Evolutionary conservation across 2,797 vertebrate species (phyloP), one percentile per base, ranked within the genome.

Genomic region (Onychomys torridus): DNA sequence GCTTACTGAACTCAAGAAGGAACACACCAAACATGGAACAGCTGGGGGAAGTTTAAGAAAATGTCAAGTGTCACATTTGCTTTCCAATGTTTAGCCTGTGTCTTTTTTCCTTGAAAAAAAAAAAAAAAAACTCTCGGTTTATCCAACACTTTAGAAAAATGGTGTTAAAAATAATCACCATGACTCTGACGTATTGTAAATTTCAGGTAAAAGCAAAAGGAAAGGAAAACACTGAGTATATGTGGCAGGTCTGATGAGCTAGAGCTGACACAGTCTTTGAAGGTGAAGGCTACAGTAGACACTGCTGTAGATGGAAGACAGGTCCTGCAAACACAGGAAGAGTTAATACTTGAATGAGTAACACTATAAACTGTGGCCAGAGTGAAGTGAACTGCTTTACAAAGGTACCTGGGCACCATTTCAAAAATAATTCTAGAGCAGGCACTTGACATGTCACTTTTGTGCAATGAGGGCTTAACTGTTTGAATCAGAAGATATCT

Each of bases 331-430:
- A 34, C 25, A 17, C 23, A 6, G 6, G 25, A 5, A 0, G 11
- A 59, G 0, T 61, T 76, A 19, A 5, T 25, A n/a, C 0, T 43
- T 82, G 55, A 63, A 63, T 29, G 27, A 63, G 4, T 29, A 32
- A 2, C 37, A 3, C 0, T 43, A 75, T 0, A 23, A 7, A 7
- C 2, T 52, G 8, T 8, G 0, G 0, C 16, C 59, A 77, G 40
- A 40, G 37, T 77, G 12, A 94, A 23, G 5, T 32, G n/a, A n/a
- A 32, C 21, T 0, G 1, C 21, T 29, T 14, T 76, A 25, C 61
- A 14, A 43, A 19, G 2, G 6, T 75, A 83, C 25, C 11, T 29
- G 43, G 67, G 16, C 29, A 55, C 2, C 29, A 25, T 52, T 83
- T 21, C 5, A 27, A 65, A 75, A 96, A 55, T 52, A 67, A 2